Conservation (phyloP, 1,140 invertebrate genomes). For the Bathynomus jamesi region DNA sequence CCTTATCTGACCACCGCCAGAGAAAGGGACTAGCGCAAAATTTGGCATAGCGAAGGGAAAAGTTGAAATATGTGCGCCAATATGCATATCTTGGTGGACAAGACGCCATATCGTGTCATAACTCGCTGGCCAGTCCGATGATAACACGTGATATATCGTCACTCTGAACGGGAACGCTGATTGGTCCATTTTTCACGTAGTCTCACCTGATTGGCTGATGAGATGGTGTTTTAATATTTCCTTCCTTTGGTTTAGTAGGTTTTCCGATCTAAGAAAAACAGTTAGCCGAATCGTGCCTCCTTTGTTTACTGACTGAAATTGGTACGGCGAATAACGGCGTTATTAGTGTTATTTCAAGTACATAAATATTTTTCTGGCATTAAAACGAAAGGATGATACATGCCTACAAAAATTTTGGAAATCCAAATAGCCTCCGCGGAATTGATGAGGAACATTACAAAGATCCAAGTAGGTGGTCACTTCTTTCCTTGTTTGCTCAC, state of each 20-base stretch:
- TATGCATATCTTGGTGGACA: conserved; percentile 33
- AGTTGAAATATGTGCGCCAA: conserved; percentile 30
- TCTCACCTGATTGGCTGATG: conserved; percentile 22
- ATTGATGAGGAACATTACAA: background rate
- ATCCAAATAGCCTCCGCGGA: background rate
- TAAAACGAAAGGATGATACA: background rate
- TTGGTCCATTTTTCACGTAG: conserved; percentile 27
- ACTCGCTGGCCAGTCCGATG: conserved; percentile 24
- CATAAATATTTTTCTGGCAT: background rate
- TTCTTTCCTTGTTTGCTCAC: too few species aligned
- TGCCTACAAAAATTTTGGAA: background rate
- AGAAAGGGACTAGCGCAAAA: conserved; percentile 17
- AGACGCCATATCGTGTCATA: conserved; percentile 28
- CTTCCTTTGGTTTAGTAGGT: background rate
- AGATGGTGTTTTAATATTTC: background rate
- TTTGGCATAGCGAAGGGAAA: conserved; percentile 13
- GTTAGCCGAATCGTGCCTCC: conserved; percentile 1
- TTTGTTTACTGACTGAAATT: background rate
- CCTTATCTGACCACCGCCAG: conserved; percentile 32
- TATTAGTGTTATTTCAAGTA: background rate
- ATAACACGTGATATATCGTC: conserved; percentile 30
- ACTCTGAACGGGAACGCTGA: conserved; percentile 20
- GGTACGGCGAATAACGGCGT: background rate
- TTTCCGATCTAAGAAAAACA: background rate
- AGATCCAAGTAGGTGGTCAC: background rate